These are phyloP conservation scores for Diceros bicornis DNA, from an alignment of 2,797 vertebrate genomes.

Conservation along the genomic window DNA sequence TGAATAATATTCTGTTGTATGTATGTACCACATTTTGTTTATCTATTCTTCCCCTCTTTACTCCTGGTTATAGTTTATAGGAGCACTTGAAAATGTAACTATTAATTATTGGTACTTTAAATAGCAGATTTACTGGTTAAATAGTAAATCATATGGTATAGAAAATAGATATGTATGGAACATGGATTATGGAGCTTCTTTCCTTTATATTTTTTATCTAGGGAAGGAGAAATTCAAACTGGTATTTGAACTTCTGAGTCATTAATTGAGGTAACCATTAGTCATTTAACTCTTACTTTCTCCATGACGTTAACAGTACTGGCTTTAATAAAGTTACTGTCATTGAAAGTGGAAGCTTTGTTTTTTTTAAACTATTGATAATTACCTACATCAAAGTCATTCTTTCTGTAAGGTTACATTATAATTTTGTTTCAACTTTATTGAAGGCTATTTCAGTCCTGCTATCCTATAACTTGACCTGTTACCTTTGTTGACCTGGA, in stretches of 20 bases:
- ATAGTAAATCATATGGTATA: conserved; percentile 45
- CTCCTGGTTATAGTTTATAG: not conserved
- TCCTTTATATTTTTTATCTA: conserved; percentile 3
- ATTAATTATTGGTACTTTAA: conserved; percentile 41
- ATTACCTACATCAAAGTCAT: not conserved
- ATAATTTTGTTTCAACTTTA: conserved; percentile 56
- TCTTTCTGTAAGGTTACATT: conserved; percentile 29
- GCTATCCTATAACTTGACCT: not conserved
- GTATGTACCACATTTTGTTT: conserved; percentile 23
- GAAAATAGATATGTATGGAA: not conserved
- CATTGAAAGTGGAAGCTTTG: not conserved
- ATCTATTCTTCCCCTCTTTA: conserved; percentile 1
- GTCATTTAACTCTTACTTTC: conserved; percentile 66
- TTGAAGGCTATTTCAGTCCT: not conserved
- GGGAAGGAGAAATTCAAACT: conserved; percentile 32
- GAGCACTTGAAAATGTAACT: conserved; percentile 2
- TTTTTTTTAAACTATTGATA: conserved; percentile 50
- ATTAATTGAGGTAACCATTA: conserved; percentile 59
- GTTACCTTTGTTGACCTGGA: conserved; percentile 31
- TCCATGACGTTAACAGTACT: not conserved
- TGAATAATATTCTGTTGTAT: not conserved
- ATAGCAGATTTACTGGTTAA: conserved; percentile 56
- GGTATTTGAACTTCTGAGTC: conserved; percentile 66
- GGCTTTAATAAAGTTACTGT: conserved; percentile 57
- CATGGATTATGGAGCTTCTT: not conserved